Evolutionary conservation across 2,113 vertebrate genomes (phyloP).

Genomic region (Periophthalmus modestus): DNA sequence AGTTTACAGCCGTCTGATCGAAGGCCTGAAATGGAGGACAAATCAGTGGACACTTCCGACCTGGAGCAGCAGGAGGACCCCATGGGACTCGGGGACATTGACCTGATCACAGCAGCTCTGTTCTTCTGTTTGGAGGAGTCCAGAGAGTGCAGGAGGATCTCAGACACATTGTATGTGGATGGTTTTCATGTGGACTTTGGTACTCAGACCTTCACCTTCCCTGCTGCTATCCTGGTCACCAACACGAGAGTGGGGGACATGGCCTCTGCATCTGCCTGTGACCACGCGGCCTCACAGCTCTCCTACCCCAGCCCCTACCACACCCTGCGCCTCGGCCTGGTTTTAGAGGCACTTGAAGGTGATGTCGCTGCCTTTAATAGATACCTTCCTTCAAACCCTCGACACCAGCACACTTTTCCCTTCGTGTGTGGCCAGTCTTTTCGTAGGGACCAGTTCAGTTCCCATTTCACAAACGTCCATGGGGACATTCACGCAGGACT

Average conservation of each 20-base stretch:
- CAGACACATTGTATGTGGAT: constrained; percentile 87
- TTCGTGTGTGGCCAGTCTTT: constrained; percentile 96
- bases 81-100: constrained; percentile 93
- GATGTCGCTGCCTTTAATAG: constrained; percentile 58
- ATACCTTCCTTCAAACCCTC: constrained; percentile 60
- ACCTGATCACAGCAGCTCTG: constrained; percentile 92
- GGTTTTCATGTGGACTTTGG: constrained; percentile 88
- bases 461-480: constrained; percentile 96
- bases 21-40: constrained; percentile 84
- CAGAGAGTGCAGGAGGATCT: constrained; percentile 90
- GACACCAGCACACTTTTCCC: constrained; percentile 86
- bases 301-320: constrained; percentile 95
- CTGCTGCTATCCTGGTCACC: constrained; percentile 92
- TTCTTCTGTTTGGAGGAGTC: constrained; percentile 95
- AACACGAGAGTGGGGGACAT: constrained; percentile 97
- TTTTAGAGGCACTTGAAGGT: constrained; percentile 86
- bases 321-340: constrained; percentile 90
- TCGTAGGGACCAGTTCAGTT: constrained; percentile 94
- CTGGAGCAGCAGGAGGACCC: constrained; percentile 90
- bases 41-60: constrained; percentile 93
- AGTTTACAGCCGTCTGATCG: constrained; percentile 72
- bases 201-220: constrained; percentile 96
- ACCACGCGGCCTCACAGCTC: constrained; percentile 93
- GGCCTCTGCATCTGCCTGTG: constrained; percentile 94
- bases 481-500: constrained; percentile 97